Evolutionary conservation across 2,888 invertebrate genomes (phyloP), one percentile per base, ranked within the genome.

Genomic region (Brachypterus glaber): DNA sequence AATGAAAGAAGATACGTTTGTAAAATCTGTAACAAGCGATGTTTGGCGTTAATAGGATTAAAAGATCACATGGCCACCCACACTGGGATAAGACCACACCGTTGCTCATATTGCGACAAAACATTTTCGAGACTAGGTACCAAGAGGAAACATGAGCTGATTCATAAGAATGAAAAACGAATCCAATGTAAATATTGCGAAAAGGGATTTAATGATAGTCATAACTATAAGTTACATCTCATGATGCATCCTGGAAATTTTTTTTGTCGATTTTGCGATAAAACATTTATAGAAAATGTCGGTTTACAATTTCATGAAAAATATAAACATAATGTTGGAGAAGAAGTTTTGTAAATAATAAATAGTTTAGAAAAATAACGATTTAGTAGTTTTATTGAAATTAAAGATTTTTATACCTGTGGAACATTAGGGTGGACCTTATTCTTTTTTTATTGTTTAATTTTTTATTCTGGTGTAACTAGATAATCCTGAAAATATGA

Each of bases 51-150:
- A 16, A 49, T 47, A 30, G 83, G 84, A 57, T 69, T 85, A 49
- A 85, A 85, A 59, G 66, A 84, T 49, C 85, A 85, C 64, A 82
- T 82, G 3, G 64, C 83, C 49, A 85, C 82, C 33, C 84, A 86
- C 57, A 86, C 85, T 43, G 83, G 84, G 16, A 80, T 82, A 3
- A 69, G 82, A 16, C 84, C 84, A 1, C 85, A 82, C 69, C 79
- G 79, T 52, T 85, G 85, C 59, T 72, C 74, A 49, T 67, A 73
- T 41, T 85, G 85, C 59, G 79, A 79, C 48, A 83, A 83, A 57
- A 79, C 80, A 13, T 85, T 85, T 64, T 83, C 83, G 2, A 84
- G 85, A 53, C 68, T 82, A 35, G 83, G 84, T 55, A 54, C 54
- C 40, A 31, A 47, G 1, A 38, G 40, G 21, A 49, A 49, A 34